phyloP scores from a whole-genome alignment of 2,888 invertebrate species.

The Phasia obesa region DNA sequence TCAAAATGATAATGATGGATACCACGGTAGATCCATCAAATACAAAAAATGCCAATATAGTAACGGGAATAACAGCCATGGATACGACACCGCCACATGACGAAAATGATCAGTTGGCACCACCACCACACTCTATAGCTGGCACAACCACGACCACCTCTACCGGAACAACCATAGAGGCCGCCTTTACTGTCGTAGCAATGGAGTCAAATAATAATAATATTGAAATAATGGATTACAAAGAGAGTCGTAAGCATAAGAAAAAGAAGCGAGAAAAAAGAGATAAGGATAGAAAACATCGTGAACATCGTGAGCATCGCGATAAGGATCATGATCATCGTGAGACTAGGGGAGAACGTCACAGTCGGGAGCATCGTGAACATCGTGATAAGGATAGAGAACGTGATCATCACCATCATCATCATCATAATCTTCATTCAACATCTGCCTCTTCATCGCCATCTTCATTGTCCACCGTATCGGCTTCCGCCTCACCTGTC shows the following conservation, averaged over 20 bases:
- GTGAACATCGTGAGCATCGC: constrained; percentile 76
- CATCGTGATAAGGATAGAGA: constrained; percentile 72
- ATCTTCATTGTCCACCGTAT: constrained; percentile 75
- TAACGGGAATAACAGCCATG: constrained; percentile 73
- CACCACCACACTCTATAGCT: constrained; percentile 51
- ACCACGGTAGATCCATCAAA: constrained; percentile 72
- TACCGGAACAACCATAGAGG: constrained; percentile 58
- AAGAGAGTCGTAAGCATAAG: constrained; percentile 81
- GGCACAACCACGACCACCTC: neutral
- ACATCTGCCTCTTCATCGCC: constrained; percentile 79
- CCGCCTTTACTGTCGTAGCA: constrained; percentile 63
- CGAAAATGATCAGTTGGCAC: constrained; percentile 68
- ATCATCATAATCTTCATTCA: constrained; percentile 76
- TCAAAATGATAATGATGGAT: constrained; percentile 81
- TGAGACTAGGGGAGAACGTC: constrained; percentile 61
- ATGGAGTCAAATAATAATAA: constrained; percentile 78
- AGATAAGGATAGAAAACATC: constrained; percentile 79
- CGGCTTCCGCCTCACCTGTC: constrained; percentile 77
- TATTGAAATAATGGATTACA: constrained; percentile 79
- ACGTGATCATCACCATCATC: constrained; percentile 77
- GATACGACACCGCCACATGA: constrained; percentile 72
- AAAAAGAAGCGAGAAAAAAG: constrained; percentile 82
- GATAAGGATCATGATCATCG: constrained; percentile 71
- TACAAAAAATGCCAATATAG: constrained; percentile 74
- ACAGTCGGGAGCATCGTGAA: constrained; percentile 73